Evolutionary conservation across 2,113 vertebrate species (phyloP).

Genomic region (Zosterops pallidus): DNA sequence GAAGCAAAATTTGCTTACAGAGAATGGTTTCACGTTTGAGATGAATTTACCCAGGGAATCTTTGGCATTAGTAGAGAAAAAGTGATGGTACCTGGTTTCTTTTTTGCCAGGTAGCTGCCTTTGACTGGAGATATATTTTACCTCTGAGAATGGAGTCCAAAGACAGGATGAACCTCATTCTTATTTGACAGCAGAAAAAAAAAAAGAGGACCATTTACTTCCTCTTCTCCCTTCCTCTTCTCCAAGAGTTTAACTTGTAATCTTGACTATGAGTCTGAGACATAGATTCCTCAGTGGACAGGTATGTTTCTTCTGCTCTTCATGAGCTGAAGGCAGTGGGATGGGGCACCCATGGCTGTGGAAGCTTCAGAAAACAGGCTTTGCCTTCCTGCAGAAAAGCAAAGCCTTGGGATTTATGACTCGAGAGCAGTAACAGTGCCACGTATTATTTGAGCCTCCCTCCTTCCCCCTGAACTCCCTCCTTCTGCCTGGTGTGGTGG

Average conservation of each 20-base stretch:
- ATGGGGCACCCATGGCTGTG: not conserved
- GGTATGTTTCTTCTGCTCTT: not conserved
- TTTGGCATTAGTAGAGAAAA: not conserved
- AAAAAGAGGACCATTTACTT: not conserved
- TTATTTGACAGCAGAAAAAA: not conserved
- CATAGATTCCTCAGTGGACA: not conserved
- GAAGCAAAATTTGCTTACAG: not conserved
- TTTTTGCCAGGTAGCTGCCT: not conserved
- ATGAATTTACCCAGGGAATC: not conserved
- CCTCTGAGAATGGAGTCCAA: not conserved
- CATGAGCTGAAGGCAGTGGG: not conserved
- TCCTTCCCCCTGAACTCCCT: not conserved
- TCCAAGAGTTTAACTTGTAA: not conserved
- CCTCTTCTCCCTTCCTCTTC: not conserved
- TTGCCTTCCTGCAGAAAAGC: not conserved
- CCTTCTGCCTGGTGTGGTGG: not conserved
- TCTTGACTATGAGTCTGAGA: not conserved
- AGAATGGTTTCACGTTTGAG: not conserved
- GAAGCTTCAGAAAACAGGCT: not conserved
- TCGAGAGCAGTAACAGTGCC: not conserved
- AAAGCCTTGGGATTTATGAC: not conserved
- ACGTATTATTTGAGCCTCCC: rapidly evolving
- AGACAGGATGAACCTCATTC: not conserved
- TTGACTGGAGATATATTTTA: not conserved
- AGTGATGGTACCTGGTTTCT: not conserved